phyloP scores from a whole-genome alignment of 2,797 vertebrate species.

The Falco naumanni region DNA sequence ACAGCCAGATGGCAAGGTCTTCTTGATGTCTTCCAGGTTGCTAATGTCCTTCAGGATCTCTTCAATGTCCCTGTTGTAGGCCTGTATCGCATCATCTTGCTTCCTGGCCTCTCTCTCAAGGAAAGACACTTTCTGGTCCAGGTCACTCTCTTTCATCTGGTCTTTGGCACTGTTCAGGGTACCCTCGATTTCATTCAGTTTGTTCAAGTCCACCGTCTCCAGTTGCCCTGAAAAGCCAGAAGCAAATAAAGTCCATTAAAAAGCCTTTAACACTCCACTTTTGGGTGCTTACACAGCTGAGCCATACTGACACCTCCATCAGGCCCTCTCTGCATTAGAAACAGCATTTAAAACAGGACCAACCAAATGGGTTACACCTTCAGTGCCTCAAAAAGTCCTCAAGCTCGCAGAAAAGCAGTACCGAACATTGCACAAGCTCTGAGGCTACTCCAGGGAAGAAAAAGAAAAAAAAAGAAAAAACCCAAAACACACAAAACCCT shows the following conservation, averaged over 20 bases:
- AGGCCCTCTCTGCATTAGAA: not conserved
- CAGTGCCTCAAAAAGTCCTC: not conserved
- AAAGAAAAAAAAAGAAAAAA: not conserved
- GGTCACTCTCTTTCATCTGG: conserved; percentile 86
- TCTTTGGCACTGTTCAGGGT: conserved; percentile 88
- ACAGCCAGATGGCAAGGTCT: conserved; percentile 92
- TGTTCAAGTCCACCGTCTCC: conserved; percentile 92
- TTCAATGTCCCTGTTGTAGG: conserved; percentile 91
- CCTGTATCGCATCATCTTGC: conserved; percentile 89
- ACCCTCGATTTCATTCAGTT: conserved; percentile 90
- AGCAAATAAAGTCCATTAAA: not conserved
- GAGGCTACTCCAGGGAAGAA: not conserved
- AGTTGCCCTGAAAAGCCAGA: conserved; percentile 85
- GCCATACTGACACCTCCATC: not conserved
- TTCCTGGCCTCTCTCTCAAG: conserved; percentile 87
- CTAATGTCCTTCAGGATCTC: conserved; percentile 92
- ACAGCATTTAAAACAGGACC: not conserved
- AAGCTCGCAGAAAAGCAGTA: not conserved
- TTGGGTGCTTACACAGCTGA: not conserved
- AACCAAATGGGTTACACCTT: not conserved
- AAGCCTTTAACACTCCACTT: not conserved
- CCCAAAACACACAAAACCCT: not conserved
- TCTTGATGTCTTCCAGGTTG: conserved; percentile 97
- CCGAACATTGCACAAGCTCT: not conserved
- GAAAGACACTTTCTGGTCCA: conserved; percentile 89